Conservation (phyloP, 2,888 invertebrate species). For the Elysia crispata region DNA sequence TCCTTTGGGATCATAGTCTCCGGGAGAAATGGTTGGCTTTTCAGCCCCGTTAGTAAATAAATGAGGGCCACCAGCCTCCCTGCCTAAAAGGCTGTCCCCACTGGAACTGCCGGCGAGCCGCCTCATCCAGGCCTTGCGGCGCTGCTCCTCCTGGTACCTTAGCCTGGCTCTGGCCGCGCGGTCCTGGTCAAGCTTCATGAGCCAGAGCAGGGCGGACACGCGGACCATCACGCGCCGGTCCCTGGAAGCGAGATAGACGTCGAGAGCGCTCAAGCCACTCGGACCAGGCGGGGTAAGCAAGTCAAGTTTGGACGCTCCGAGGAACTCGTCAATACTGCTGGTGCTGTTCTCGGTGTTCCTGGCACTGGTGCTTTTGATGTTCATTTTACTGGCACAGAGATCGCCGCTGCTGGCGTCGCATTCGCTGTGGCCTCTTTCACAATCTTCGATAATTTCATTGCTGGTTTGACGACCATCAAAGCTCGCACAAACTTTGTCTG, state of each 20-base stretch:
- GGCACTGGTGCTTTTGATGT: too few species aligned
- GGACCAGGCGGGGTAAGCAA: slow-evolving; percentile 50
- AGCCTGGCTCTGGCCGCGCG: slow-evolving; percentile 38
- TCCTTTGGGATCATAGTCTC: too few species aligned
- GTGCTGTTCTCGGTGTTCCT: background rate
- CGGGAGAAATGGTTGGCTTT: too few species aligned
- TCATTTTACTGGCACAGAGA: too few species aligned
- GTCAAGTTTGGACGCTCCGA: slow-evolving; percentile 25
- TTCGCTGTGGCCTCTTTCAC: too few species aligned
- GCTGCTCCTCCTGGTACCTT: background rate
- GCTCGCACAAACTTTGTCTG: too few species aligned
- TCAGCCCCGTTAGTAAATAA: too few species aligned
- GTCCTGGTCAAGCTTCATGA: slow-evolving; percentile 70
- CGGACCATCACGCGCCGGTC: slow-evolving; percentile 72
- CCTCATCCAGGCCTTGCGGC: background rate
- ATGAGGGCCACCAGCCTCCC: background rate
- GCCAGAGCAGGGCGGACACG: slow-evolving; percentile 72
- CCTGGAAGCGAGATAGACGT: slow-evolving; percentile 62
- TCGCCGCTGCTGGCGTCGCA: too few species aligned
- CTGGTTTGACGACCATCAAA: too few species aligned
- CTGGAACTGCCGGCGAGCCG: too few species aligned
- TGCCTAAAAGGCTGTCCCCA: background rate
- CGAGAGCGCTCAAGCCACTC: slow-evolving; percentile 58
- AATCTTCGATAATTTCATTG: too few species aligned
- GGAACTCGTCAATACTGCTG: background rate